Percentiles rank a stretch among this genome's conserved stretches.
These are phyloP conservation scores for Caenorhabditis briggsae DNA, from an alignment of 1,140 invertebrate species.

Conservation along the genomic window DNA sequence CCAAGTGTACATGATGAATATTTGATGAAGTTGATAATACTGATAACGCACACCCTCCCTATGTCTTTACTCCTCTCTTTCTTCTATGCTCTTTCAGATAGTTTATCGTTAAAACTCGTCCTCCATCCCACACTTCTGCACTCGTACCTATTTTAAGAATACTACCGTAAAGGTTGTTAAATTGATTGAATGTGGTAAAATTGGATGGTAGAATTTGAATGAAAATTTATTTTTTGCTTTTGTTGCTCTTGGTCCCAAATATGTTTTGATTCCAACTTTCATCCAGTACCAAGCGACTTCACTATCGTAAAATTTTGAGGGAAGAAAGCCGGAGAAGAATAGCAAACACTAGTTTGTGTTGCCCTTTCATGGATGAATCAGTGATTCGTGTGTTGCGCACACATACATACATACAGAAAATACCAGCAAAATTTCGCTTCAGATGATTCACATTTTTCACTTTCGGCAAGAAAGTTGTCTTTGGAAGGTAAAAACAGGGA, in stretches of 20 bases:
- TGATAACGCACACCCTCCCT: background rate
- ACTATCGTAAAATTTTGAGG: constrained; percentile 41
- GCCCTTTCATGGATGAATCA: constrained; percentile 47
- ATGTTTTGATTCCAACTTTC: background rate
- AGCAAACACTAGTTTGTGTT: constrained; percentile 33
- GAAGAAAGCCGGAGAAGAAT: constrained; percentile 33
- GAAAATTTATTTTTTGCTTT: too few relatives aligned
- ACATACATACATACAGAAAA: background rate
- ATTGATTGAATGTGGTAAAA: background rate
- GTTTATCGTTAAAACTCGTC: background rate
- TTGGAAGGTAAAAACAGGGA: background rate
- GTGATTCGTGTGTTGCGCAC: constrained; percentile 27
- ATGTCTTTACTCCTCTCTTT: background rate
- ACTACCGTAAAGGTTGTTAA: background rate
- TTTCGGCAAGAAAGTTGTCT: background rate
- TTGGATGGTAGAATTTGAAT: background rate
- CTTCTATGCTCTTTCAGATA: background rate
- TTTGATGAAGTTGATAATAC: constrained; percentile 8
- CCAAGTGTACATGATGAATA: constrained; percentile 36
- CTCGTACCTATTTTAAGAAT: constrained; percentile 7
- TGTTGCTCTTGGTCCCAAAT: too few relatives aligned
- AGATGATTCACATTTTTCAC: background rate
- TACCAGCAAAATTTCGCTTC: background rate
- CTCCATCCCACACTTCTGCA: background rate
- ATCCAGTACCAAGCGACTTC: background rate